Conservation (phyloP, 2,888 invertebrate genomes). For the Lochmaea crataegi region DNA sequence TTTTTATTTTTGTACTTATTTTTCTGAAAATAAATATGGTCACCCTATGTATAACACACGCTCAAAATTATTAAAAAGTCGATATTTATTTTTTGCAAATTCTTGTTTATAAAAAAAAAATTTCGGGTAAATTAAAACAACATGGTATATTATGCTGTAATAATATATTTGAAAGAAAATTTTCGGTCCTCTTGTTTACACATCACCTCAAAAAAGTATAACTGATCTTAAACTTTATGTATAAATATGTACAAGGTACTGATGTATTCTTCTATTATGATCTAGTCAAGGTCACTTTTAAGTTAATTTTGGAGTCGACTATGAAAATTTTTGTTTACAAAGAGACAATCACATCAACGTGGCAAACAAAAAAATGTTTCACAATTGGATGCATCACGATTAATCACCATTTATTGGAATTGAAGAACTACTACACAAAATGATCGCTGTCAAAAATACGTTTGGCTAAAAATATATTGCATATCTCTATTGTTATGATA, state of each 20-base stretch:
- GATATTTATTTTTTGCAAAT: not conserved
- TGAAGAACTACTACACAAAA: not conserved
- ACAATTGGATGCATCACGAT: no score
- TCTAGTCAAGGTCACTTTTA: slow-evolving; percentile 65
- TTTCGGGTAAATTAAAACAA: not conserved
- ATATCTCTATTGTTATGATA: slow-evolving; percentile 3
- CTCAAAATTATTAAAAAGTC: no score
- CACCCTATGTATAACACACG: no score
- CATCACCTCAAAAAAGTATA: slow-evolving; percentile 61
- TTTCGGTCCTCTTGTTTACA: slow-evolving; percentile 61
- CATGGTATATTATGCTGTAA: slow-evolving; percentile 46
- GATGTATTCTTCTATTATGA: slow-evolving; percentile 59
- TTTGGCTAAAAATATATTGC: not conserved
- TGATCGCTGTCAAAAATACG: not conserved
- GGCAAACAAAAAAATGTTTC: slow-evolving; percentile 12
- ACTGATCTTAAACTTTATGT: slow-evolving; percentile 55
- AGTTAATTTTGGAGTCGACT: slow-evolving; percentile 59
- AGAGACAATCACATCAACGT: slow-evolving; percentile 4
- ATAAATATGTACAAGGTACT: slow-evolving; percentile 64
- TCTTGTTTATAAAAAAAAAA: not conserved
- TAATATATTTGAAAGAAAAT: slow-evolving; percentile 56
- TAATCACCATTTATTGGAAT: no score
- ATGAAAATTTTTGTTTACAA: slow-evolving; percentile 43
- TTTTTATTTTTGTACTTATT: no score
- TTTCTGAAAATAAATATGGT: no score